Evolutionary conservation across 2,113 vertebrate species (phyloP).

Genomic region (Macroglossus sobrinus): DNA sequence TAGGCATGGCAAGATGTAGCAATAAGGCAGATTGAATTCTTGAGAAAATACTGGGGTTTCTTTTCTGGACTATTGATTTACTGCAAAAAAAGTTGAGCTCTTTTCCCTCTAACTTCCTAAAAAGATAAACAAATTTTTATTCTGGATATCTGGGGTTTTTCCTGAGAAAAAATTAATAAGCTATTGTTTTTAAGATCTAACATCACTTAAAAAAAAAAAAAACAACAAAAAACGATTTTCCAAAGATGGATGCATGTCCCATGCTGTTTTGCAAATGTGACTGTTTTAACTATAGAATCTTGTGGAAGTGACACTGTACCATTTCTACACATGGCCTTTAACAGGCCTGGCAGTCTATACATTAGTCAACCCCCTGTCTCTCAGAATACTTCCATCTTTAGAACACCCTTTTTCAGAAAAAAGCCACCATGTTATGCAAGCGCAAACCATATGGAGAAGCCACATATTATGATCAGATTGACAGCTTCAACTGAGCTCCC

Average conservation of each 20-base stretch:
- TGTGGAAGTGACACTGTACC: not conserved
- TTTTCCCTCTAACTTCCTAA: not conserved
- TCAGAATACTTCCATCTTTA: not conserved
- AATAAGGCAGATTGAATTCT: not conserved
- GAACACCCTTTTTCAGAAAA: not conserved
- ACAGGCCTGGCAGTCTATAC: not conserved
- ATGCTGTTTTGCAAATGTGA: not conserved
- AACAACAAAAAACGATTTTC: not conserved
- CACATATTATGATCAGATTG: not conserved
- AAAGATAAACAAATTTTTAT: not conserved
- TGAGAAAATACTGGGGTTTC: not conserved
- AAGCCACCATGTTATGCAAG: not conserved
- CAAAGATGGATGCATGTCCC: not conserved
- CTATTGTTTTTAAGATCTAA: not conserved
- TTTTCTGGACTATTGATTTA: not conserved
- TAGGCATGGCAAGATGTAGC: not conserved
- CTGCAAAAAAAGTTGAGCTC: not conserved
- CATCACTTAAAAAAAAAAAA: not conserved
- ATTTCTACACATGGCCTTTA: not conserved
- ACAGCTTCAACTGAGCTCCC: not conserved
- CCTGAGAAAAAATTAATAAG: not conserved
- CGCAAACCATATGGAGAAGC: not conserved
- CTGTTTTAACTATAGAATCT: not conserved
- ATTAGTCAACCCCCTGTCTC: not conserved
- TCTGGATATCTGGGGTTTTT: not conserved